Base-by-base conservation (phyloP, 2,797 vertebrate species). In the Amphiprion clarkii region DNA sequence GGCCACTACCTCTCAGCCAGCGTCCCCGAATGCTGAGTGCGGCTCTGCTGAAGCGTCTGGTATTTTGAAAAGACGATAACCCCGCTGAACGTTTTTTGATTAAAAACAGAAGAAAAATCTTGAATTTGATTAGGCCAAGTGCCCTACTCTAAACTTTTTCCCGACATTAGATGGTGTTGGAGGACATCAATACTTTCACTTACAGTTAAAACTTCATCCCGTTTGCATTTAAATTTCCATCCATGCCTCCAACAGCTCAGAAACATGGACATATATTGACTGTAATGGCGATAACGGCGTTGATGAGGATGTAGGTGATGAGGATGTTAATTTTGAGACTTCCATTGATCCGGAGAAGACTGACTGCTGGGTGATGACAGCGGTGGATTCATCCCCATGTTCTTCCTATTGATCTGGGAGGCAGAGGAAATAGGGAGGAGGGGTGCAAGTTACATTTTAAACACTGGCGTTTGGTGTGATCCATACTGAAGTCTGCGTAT, bases 1-100 rank as follows among this genome's bases (percentile, higher is more conserved):
- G 87, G 87, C 85, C 83, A 85, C 53, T 74, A 77, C 70, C 77
- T 81, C 62, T 65, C 54, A 29, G 63, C 67, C 79, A 76, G 12
- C 48, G 56, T 72, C 56, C 71, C 60, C 2, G 5, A 75, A 83
- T 75, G 55, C 2, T 69, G 73, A 67, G 58, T 13, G 33, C 48
- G 49, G 58, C 67, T 70, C 3, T 4, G 69, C 12, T 77, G 53
- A 89, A 70, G 62, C 17, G 21, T 72, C 51, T 78, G 70, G 61
- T 71, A 57, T 78, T 82, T 61, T 72, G 27, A 71, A 74, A 62
- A 58, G 54, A 60, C 73, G 16, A n/a, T 70, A 57, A 49, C 60
- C 31, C 64, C 6, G 74, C 19, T 25, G n/a, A 70, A 84, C 57
- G 60, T 72, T 76, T 74, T 31, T 33, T 8, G 56, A 66, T 55